Percentiles rank a stretch among this genome's conserved stretches.
Evolutionary conservation across 2,797 vertebrate species (phyloP).

Genomic region (Trichosurus vulpecula): DNA sequence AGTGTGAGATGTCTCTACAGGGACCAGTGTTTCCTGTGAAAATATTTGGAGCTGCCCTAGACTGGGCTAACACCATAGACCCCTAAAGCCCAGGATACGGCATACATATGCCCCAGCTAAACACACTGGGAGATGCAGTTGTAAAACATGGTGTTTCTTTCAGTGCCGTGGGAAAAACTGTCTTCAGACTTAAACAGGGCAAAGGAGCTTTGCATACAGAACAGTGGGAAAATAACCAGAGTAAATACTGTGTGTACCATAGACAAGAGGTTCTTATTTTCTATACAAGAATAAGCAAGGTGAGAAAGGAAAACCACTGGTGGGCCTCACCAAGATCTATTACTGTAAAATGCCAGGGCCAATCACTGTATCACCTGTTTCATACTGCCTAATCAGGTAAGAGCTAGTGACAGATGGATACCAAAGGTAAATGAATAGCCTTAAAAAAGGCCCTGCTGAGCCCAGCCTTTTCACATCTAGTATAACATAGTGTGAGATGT

Average conservation of each 20-base stretch:
- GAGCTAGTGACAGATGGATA: background rate
- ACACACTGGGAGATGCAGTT: background rate
- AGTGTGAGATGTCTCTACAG: background rate
- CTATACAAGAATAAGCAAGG: constrained; percentile 55
- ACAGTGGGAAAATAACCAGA: constrained; percentile 37
- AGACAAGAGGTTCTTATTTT: constrained; percentile 68
- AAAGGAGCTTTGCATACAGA: constrained; percentile 62
- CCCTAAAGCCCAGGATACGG: constrained; percentile 22
- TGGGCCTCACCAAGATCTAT: constrained; percentile 63
- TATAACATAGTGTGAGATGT: background rate
- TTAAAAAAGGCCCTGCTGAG: background rate
- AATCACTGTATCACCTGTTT: constrained; percentile 76
- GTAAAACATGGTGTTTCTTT: background rate
- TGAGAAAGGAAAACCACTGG: background rate
- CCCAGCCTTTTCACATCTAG: background rate
- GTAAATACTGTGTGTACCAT: constrained; percentile 53
- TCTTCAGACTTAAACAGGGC: constrained; percentile 56
- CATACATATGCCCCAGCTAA: background rate
- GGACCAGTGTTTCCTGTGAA: constrained; percentile 42
- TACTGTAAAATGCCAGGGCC: constrained; percentile 76
- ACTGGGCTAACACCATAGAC: constrained; percentile 19
- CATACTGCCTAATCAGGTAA: constrained; percentile 64
- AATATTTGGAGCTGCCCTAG: background rate
- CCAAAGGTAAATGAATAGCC: background rate
- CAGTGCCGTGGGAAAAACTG: constrained; percentile 19